Evolutionary conservation across 2,113 vertebrate genomes (phyloP), one percentile per base, ranked within the genome.

Genomic region (Microtus ochrogaster): DNA sequence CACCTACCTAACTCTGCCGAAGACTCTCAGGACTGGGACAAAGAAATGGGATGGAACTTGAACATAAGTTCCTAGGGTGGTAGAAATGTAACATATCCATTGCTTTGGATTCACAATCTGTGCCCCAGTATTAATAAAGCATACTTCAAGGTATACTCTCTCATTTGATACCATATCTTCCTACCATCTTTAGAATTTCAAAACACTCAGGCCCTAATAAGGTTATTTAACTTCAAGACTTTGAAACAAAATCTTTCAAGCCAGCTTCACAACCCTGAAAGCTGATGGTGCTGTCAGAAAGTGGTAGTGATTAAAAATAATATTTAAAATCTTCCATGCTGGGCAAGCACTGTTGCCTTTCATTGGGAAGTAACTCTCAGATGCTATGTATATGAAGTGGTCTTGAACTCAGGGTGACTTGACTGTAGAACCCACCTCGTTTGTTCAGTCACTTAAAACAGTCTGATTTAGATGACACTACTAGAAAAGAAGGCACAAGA

Each of bases 341-440:
- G 52, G n/a, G 39, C 9, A 77, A 82, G 87, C 52, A 47, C 9
- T n/a, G 65, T 4, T 77, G 44, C 44, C 39, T 77, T 58, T 79
- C 58, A 72, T 63, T 30, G 94, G 36, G 39, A 65, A 83, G 58
- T 68, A 70, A 87, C 39, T 21, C 24, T 77, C 74, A 22, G 63
- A 16, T 73, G 63, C 39, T 82, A 70, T 68, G 14, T 36, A 89
- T 47, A 77, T 82, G 39, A 89, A 95, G 28, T 30, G 3, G 0
- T 11, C 89, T 85, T 92, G 39, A 91, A 91, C 3, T 89, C 94
- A 28, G 39, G 33, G n/a, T 52, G 21, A 33, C 61, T 95, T 92
- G 33, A 85, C 16, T n/a, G 3, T 28, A 77, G 66, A 88, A 5
- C 21, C 26, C 7, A 72, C 5, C 63, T 19, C 10, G 5, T 19